Percentiles rank a stretch among this genome's conserved stretches.
phyloP scores from a whole-genome alignment of 2,113 vertebrate species.

The Ellobius talpinus region DNA sequence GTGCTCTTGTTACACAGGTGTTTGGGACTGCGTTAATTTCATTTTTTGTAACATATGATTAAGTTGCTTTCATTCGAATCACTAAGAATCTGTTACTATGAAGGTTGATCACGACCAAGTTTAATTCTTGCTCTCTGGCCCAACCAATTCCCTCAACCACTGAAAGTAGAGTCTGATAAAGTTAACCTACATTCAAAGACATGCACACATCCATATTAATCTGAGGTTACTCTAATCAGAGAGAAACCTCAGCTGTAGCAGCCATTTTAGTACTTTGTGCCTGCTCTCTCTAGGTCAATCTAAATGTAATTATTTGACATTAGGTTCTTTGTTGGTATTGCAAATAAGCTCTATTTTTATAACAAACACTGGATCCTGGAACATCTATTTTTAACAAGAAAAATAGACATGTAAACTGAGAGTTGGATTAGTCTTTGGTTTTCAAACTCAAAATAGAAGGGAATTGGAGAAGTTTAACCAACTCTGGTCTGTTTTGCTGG shows the following conservation, averaged over 20 bases:
- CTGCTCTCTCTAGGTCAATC: neutral
- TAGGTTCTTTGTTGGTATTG: constrained; percentile 45
- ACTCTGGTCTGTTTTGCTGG: neutral
- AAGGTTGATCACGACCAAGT: neutral
- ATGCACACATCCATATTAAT: neutral
- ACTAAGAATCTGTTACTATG: neutral
- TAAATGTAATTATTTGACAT: constrained; percentile 64
- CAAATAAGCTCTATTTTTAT: constrained; percentile 71
- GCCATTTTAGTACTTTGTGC: neutral
- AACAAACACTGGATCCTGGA: constrained; percentile 42
- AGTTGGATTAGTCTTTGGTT: constrained; percentile 3
- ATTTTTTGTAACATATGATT: neutral
- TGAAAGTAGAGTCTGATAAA: constrained; percentile 11
- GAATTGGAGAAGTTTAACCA: neutral
- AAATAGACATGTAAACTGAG: constrained; percentile 33
- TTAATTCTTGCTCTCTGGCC: neutral
- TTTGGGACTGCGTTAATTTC: neutral
- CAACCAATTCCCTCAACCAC: neutral
- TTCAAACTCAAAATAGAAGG: neutral
- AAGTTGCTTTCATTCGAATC: constrained; percentile 11
- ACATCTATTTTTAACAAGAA: constrained; percentile 74
- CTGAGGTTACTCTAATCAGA: constrained; percentile 3
- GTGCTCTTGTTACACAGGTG: neutral
- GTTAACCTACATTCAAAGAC: neutral
- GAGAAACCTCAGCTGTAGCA: neutral